Conservation (phyloP, 1,140 invertebrate genomes). For the Paralvinella palmiformis region DNA sequence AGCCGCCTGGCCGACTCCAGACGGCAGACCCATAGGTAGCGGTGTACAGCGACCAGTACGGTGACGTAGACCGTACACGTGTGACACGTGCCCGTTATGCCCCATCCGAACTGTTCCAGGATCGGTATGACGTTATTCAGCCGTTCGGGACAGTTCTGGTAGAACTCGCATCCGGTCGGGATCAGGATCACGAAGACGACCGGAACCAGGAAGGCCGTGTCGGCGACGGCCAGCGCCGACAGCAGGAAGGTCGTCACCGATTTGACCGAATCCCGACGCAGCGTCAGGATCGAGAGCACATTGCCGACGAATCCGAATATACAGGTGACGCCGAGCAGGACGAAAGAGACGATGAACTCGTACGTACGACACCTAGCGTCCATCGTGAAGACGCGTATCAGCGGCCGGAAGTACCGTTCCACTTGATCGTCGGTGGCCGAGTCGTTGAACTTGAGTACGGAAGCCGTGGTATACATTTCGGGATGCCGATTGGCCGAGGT, state of each 20-base stretch:
- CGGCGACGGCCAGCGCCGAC: slow-evolving; percentile 17
- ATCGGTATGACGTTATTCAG: too few relatives aligned
- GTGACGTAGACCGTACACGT: slow-evolving; percentile 16
- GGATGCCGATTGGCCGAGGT: too few relatives aligned
- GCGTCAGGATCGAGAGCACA: slow-evolving; percentile 1
- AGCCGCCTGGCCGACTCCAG: background rate
- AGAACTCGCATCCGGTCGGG: background rate
- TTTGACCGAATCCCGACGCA: slow-evolving; percentile 5
- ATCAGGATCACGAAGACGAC: slow-evolving; percentile 14
- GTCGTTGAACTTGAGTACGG: too few relatives aligned
- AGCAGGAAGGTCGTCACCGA: slow-evolving; percentile 14
- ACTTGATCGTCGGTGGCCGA: too few relatives aligned
- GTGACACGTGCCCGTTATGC: slow-evolving; percentile 14
- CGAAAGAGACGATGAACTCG: background rate
- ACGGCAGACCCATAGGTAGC: slow-evolving; percentile 17
- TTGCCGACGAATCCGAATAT: slow-evolving; percentile 10
- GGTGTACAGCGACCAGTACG: slow-evolving; percentile 18
- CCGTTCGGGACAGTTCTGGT: background rate
- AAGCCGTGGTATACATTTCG: too few relatives aligned
- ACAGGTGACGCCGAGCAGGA: background rate
- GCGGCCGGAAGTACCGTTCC: too few relatives aligned
- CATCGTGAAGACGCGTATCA: too few relatives aligned
- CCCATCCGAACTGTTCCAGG: slow-evolving; percentile 19
- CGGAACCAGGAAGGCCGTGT: slow-evolving; percentile 13
- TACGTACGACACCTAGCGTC: background rate